Base-by-base conservation (phyloP, 92 coral and sea anemone genomes). In the Muricea muricata region DNA sequence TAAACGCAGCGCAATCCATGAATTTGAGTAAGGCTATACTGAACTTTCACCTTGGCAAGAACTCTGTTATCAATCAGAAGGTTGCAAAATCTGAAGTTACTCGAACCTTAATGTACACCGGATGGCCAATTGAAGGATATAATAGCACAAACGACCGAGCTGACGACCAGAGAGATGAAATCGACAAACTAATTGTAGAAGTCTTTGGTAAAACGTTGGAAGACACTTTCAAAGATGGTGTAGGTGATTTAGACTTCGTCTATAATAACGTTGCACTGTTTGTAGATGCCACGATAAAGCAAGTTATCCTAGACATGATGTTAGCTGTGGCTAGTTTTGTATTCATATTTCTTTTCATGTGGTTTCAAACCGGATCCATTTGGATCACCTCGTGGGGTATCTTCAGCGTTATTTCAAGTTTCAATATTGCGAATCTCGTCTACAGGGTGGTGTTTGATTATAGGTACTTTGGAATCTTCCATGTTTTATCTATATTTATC, bases 311-410 rank as follows among this genome's bases (percentile, higher is more conserved):
- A 32, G 96, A 92, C 61, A 87, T 92, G 76, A 52, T 92, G 81
- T 89, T 92, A 17, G 96, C 91, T 7, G 69, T 67, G 18, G 96
- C 89, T 10, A 92, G 96, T 65, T 84, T 92, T 31, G 55, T 77
- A 0, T 92, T 92, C 58, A 92, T 92, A 39, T 92, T 92, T 69
- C 4, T 69, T n/a, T 92, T 92, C 85, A 87, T 92, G 93, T 66
- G 91, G 40, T 74, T 90, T 20, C 96, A 92, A 65, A 92, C 96
- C 0, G 91, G 89, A 39, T 92, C 96, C 18, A 50, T 92, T 1
- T 92, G 96, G 96, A 86, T 92, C 40, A 92, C 96, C 18, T 88
- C 91, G 7, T 92, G 93, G 93, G 93, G 90, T 6, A 26, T 92
- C 35, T 90, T 92, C 78, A 87, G 96, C 56, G 89, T 92, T 23